A percentile compares a stretch with the other conserved stretches of the same genome.
Evolutionary conservation across 1,140 invertebrate genomes (phyloP).

Genomic region (Potamilus streckersoni): DNA sequence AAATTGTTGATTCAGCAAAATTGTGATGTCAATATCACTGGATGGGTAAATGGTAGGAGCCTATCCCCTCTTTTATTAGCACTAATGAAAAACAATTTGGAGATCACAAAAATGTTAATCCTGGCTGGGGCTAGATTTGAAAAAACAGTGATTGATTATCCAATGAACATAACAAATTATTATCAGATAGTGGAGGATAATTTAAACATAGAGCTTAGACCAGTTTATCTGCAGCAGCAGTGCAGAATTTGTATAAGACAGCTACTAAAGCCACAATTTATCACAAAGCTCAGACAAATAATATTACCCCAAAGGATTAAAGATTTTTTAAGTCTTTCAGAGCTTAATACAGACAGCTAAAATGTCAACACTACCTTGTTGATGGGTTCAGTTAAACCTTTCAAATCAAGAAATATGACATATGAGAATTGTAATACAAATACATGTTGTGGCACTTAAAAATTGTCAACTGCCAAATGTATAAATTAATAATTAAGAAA

Average conservation of each 20-base stretch:
- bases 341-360: slow-evolving; percentile 20
- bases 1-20: slow-evolving; percentile 36
- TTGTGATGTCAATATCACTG: slow-evolving; percentile 39
- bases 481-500: too few species aligned
- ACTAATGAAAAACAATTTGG: slow-evolving; percentile 36
- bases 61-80: slow-evolving; percentile 41
- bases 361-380: too few species aligned
- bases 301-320: slow-evolving; percentile 31
- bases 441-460: too few species aligned
- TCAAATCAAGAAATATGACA: too few species aligned
- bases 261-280: slow-evolving; percentile 38
- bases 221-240: slow-evolving; percentile 44
- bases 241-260: slow-evolving; percentile 42
- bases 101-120: slow-evolving; percentile 44
- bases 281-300: slow-evolving; percentile 38
- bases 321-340: slow-evolving; percentile 34
- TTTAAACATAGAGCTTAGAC: slow-evolving; percentile 41
- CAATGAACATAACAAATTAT: slow-evolving; percentile 36
- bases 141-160: slow-evolving; percentile 34
- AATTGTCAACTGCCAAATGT: too few species aligned
- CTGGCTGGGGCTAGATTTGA: slow-evolving; percentile 44
- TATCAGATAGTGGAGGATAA: slow-evolving; percentile 38
- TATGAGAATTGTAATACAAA: too few species aligned
- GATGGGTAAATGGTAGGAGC: slow-evolving; percentile 36
- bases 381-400: too few species aligned